phyloP scores from a whole-genome alignment of 1,140 invertebrate species.

The Ectropis grisescens region DNA sequence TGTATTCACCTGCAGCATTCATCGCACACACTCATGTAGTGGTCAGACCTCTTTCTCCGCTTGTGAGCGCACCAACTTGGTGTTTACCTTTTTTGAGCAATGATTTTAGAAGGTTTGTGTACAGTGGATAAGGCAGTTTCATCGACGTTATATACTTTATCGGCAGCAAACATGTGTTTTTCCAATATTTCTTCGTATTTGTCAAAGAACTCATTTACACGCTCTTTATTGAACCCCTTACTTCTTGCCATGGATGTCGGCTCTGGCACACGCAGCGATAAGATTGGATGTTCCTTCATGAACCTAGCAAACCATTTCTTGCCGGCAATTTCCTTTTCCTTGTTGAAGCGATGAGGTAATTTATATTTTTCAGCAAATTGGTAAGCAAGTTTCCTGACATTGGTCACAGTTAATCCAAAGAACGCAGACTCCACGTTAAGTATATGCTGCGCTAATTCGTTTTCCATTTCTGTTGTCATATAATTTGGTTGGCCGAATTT shows the following conservation, averaged over 20 bases:
- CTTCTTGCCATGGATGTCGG: conserved; percentile 40
- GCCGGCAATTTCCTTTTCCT: conserved; percentile 25
- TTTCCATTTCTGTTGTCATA: too few relatives aligned
- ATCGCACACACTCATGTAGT: conserved; percentile 22
- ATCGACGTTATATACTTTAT: too few relatives aligned
- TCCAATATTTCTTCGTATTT: too few relatives aligned
- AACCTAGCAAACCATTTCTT: conserved; percentile 53
- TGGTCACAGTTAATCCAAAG: too few relatives aligned
- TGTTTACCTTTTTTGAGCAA: conserved; percentile 21
- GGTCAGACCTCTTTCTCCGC: conserved; percentile 26
- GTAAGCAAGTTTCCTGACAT: conserved; percentile 10
- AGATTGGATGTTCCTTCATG: conserved; percentile 39
- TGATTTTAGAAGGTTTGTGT: conserved; percentile 12
- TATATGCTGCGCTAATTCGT: too few relatives aligned
- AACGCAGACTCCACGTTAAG: too few relatives aligned
- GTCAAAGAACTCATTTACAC: too few relatives aligned
- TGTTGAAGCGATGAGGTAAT: conserved; percentile 15
- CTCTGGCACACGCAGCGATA: conserved; percentile 46
- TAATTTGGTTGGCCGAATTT: too few relatives aligned
- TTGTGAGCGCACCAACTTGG: conserved; percentile 28
- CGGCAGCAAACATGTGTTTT: conserved; percentile 15
- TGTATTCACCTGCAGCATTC: conserved; percentile 27
- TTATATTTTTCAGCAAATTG: conserved; percentile 14
- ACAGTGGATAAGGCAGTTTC: too few relatives aligned
- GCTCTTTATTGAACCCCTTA: conserved; percentile 9